A percentile compares a stretch with the other conserved stretches of the same genome.
These are phyloP conservation scores for Phortica magna DNA, from an alignment of 2,888 invertebrate species.

Conservation along the genomic window DNA sequence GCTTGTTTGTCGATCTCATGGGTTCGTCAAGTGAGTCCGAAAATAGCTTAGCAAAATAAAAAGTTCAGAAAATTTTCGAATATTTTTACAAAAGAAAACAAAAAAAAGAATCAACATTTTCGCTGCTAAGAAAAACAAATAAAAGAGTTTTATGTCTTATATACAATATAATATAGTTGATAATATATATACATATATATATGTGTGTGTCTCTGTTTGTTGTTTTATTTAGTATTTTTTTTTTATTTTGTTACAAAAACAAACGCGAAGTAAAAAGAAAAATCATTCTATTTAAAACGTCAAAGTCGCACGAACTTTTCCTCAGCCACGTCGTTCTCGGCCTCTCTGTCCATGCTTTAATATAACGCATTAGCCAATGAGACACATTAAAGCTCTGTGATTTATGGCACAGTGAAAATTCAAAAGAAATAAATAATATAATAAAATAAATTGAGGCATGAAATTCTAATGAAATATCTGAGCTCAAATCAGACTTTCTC, in stretches of 20 bases:
- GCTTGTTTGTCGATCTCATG: constrained; percentile 50
- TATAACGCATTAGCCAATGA: not conserved
- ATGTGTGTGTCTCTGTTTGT: not conserved
- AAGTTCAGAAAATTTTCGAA: constrained; percentile 25
- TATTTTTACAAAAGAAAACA: constrained; percentile 41
- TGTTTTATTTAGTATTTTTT: not conserved
- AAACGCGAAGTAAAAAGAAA: constrained; percentile 1
- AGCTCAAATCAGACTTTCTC: not conserved
- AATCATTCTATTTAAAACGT: constrained; percentile 32
- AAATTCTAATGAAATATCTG: not conserved
- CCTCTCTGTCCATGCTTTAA: constrained; percentile 5
- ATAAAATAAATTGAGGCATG: not conserved
- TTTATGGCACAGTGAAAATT: not conserved
- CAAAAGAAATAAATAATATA: not conserved
- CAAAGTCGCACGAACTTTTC: constrained; percentile 24
- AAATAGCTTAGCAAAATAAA: constrained; percentile 51
- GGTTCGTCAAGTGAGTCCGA: constrained; percentile 68
- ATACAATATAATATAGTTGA: constrained; percentile 10
- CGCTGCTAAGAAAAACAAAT: constrained; percentile 30
- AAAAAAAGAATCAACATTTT: constrained; percentile 42
- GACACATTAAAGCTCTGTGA: not conserved
- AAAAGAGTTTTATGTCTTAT: constrained; percentile 28
- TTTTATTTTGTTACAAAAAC: not conserved
- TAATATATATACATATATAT: not conserved
- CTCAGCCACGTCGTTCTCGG: not conserved